These are phyloP conservation scores for Deroplatys truncata DNA, from an alignment of 2,888 invertebrate species.

Conservation along the genomic window DNA sequence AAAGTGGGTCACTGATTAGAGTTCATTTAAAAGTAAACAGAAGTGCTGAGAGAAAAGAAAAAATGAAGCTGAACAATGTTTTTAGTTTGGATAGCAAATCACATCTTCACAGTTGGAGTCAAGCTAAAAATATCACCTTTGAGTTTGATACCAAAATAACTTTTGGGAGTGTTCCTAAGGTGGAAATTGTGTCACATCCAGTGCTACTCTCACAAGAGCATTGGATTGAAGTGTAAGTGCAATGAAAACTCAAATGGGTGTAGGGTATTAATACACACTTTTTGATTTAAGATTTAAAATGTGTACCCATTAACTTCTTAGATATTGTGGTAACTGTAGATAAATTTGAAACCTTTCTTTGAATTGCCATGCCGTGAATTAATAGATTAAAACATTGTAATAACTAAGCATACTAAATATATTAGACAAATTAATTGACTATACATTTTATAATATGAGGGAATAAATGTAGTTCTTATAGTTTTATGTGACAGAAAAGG, in stretches of 20 bases:
- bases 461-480: not conserved
- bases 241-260: not conserved
- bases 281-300: not conserved
- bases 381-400: not conserved
- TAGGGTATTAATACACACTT: not conserved
- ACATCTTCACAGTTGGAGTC: not conserved
- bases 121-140: conserved; percentile 3
- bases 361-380: not conserved
- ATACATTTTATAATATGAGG: not conserved
- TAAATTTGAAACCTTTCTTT: not conserved
- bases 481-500: not conserved
- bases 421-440: too few relatives aligned
- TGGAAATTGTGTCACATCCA: not conserved
- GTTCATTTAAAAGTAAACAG: too few relatives aligned
- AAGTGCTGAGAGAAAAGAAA: too few relatives aligned
- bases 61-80: not conserved
- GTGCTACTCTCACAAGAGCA: not conserved
- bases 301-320: not conserved
- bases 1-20: too few relatives aligned
- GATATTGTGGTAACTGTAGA: not conserved
- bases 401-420: not conserved
- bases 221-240: not conserved
- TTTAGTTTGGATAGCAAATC: not conserved
- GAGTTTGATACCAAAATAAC: conserved; percentile 5
- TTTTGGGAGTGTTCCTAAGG: not conserved